Conservation (phyloP, 1,140 invertebrate genomes). For the Coboldia fuscipes region DNA sequence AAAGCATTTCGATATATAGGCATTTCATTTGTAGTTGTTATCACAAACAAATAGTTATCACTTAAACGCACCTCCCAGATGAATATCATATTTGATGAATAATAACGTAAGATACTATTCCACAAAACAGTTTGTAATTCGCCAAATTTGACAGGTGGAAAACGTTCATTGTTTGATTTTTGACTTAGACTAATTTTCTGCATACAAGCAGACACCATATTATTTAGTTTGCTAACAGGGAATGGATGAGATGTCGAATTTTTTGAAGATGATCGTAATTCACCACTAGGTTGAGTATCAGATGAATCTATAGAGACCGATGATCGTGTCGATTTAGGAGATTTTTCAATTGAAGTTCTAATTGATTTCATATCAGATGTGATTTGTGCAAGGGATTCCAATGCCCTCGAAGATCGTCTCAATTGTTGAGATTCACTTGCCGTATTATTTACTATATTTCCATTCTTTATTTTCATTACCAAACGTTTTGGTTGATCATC, state of each 20-base stretch:
- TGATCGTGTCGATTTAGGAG: not conserved
- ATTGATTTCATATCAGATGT: no score
- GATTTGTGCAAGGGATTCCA: no score
- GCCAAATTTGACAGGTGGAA: not conserved
- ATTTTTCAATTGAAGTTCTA: not conserved
- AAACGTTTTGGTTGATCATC: no score
- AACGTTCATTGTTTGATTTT: not conserved
- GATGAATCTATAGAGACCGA: not conserved
- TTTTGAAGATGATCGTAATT: not conserved
- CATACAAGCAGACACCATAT: not conserved
- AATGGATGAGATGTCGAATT: not conserved
- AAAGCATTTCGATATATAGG: constrained; percentile 12
- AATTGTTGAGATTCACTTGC: no score
- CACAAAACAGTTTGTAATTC: constrained; percentile 16
- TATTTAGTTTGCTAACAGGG: not conserved
- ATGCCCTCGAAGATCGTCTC: no score
- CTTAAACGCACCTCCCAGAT: constrained; percentile 17
- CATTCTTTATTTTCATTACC: no score
- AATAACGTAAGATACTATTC: constrained; percentile 15
- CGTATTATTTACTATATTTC: no score
- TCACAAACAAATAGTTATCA: constrained; percentile 10
- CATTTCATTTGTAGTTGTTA: constrained; percentile 14
- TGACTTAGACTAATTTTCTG: not conserved
- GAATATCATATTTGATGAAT: constrained; percentile 11
- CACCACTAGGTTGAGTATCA: not conserved